Evolutionary conservation across 2,113 vertebrate species (phyloP).

Genomic region (Paradoxurus hermaphroditus): DNA sequence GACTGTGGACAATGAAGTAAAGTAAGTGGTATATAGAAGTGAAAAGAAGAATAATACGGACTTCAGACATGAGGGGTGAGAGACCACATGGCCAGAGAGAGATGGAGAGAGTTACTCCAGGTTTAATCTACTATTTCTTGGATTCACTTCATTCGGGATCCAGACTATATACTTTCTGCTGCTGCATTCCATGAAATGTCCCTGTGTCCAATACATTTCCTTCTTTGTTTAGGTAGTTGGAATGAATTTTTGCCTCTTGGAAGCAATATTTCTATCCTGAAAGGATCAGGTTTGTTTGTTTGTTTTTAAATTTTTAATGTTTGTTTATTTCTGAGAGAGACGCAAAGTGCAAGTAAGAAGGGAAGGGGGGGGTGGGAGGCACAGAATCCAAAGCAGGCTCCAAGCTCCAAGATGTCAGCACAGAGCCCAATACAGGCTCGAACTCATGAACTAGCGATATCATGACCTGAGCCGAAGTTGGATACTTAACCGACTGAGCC

Average conservation of each 20-base stretch:
- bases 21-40: background rate
- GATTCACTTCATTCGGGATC: background rate
- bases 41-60: background rate
- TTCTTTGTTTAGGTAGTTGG: background rate
- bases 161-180: background rate
- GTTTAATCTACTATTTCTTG: background rate
- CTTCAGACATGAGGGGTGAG: background rate
- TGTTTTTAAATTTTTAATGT: no score
- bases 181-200: background rate
- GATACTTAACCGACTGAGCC: no score
- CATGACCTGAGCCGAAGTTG: no score
- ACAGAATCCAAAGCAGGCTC: no score
- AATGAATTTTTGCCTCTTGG: background rate
- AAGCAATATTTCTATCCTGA: background rate
- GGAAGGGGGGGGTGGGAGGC: no score
- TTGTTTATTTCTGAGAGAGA: no score
- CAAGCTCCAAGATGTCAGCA: no score
- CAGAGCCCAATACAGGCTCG: no score
- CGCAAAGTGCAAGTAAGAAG: no score
- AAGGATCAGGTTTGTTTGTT: no score
- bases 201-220: background rate
- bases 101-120: background rate
- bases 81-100: background rate
- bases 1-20: background rate
- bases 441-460: no score